These are phyloP conservation scores for Epistrophe eligans DNA, from an alignment of 2,888 invertebrate genomes.

Conservation along the genomic window DNA sequence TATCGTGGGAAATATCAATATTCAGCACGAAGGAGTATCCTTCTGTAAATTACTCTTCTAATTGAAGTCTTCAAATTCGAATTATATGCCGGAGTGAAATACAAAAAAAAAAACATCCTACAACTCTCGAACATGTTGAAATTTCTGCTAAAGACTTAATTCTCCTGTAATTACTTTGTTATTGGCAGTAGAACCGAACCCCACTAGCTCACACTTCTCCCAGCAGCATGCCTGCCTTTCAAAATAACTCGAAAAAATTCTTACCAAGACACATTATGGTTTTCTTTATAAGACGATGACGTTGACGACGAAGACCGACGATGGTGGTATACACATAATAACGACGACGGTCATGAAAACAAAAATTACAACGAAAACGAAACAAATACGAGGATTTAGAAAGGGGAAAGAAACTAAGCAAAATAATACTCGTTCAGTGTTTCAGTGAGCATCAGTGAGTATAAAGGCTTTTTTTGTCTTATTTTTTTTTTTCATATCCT, in stretches of 20 bases:
- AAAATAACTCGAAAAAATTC: slow-evolving; percentile 28
- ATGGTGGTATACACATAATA: slow-evolving; percentile 39
- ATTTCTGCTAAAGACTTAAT: slow-evolving; percentile 73
- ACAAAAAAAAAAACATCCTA: slow-evolving; percentile 48
- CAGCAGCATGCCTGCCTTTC: slow-evolving; percentile 24
- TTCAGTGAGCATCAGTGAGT: background rate
- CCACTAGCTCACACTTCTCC: slow-evolving; percentile 29
- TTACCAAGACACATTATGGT: slow-evolving; percentile 60
- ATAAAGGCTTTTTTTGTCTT: slow-evolving; percentile 6
- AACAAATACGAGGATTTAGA: slow-evolving; percentile 50
- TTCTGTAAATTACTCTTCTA: slow-evolving; percentile 72
- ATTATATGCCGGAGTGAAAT: slow-evolving; percentile 40
- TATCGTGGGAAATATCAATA: slow-evolving; percentile 69
- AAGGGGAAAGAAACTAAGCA: slow-evolving; percentile 22
- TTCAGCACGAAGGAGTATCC: slow-evolving; percentile 27
- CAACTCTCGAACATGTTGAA: slow-evolving; percentile 70
- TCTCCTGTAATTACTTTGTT: slow-evolving; percentile 74
- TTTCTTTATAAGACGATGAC: slow-evolving; percentile 49
- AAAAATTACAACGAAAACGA: slow-evolving; percentile 72
- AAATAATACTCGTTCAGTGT: slow-evolving; percentile 10
- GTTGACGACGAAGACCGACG: slow-evolving; percentile 1
- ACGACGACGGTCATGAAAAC: slow-evolving; percentile 74
- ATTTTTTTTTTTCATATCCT: slow-evolving; percentile 32
- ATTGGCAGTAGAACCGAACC: slow-evolving; percentile 64
- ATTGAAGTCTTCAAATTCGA: slow-evolving; percentile 75